Conservation (phyloP, 2,888 invertebrate species). For the Cephus nigrinus region DNA sequence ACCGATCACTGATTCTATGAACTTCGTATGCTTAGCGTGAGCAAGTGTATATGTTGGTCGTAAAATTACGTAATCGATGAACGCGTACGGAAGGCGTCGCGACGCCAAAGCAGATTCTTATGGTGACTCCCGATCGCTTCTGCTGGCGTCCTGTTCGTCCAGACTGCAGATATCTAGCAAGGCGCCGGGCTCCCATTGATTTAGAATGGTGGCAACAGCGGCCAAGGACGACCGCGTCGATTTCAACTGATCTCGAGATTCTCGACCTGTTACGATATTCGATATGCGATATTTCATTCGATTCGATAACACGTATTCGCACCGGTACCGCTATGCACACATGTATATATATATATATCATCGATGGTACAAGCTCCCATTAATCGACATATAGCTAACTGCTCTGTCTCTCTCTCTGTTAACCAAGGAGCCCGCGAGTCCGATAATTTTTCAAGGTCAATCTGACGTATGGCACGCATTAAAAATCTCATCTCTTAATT, state of each 20-base stretch:
- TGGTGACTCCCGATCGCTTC: neutral
- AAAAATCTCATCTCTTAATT: neutral
- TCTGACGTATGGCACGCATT: neutral
- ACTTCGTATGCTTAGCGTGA: neutral
- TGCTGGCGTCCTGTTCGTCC: neutral
- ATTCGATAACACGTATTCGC: neutral
- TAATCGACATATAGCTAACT: neutral
- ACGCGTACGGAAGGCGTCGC: neutral
- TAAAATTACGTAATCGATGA: conserved; percentile 5
- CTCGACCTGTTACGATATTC: neutral
- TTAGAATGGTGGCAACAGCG: conserved; percentile 68
- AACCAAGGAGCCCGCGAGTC: neutral
- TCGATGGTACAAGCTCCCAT: neutral
- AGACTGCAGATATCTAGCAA: neutral
- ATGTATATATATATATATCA: neutral
- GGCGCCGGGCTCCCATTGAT: conserved; percentile 37
- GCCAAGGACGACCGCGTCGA: conserved; percentile 62
- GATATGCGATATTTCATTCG: neutral
- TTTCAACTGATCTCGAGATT: neutral
- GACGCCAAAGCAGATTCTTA: neutral
- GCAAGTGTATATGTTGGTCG: neutral
- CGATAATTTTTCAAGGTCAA: neutral
- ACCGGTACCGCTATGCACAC: neutral
- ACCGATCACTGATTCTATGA: neutral
- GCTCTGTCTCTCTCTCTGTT: too few species aligned